Conservation (phyloP, 2,113 vertebrate species). For the Mirounga angustirostris region DNA sequence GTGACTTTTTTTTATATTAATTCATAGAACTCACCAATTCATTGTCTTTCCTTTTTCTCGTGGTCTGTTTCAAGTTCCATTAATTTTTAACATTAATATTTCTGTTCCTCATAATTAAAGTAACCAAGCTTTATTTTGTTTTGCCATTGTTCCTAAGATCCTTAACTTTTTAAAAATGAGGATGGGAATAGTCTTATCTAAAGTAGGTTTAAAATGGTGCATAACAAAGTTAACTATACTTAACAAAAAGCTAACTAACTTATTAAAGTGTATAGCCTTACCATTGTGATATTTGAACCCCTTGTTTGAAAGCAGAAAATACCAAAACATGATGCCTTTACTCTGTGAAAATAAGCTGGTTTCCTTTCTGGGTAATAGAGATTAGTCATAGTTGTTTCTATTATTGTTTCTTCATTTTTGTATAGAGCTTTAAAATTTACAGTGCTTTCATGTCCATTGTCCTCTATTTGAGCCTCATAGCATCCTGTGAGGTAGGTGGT, state of each 20-base stretch:
- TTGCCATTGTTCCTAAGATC: conserved; percentile 51
- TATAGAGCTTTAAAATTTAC: conserved; percentile 22
- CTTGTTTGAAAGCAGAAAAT: conserved; percentile 50
- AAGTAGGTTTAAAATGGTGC: conserved; percentile 46
- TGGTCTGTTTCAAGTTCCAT: not conserved
- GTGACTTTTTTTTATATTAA: conserved; percentile 59
- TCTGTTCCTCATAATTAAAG: conserved; percentile 60
- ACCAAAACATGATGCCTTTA: not conserved
- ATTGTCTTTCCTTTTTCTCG: not conserved
- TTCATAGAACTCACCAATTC: conserved; percentile 61
- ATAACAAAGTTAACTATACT: conserved; percentile 13
- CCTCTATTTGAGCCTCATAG: conserved; percentile 52
- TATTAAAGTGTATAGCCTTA: not conserved
- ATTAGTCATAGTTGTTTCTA: conserved; percentile 12
- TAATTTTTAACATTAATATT: conserved; percentile 61
- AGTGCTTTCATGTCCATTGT: conserved; percentile 32
- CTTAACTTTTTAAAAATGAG: conserved; percentile 59
- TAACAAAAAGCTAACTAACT: conserved; percentile 47
- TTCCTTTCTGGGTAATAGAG: not conserved
- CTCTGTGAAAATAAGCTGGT: not conserved
- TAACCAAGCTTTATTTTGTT: conserved; percentile 56
- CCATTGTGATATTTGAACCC: conserved; percentile 4
- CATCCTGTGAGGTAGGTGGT: conserved; percentile 36
- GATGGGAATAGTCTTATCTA: conserved; percentile 11
- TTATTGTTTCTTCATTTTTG: not conserved